Evolutionary conservation across 2,113 vertebrate species (phyloP).

Genomic region (Bubo scandiacus): DNA sequence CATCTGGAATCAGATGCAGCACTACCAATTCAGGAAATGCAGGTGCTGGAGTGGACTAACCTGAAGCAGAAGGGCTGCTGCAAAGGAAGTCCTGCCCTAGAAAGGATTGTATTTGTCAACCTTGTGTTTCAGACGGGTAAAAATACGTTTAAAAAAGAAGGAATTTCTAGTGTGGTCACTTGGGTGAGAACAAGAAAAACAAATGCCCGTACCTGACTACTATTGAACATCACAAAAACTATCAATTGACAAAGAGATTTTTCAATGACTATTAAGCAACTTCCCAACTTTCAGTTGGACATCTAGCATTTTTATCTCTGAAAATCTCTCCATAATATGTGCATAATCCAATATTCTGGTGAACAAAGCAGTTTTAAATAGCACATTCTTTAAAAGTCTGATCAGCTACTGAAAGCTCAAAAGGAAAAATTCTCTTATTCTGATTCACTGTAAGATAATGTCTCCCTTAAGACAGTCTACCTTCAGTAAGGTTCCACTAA

Average conservation of each 20-base stretch:
- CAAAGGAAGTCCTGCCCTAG: neutral
- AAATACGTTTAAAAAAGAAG: neutral
- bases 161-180: neutral
- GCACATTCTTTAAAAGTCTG: neutral
- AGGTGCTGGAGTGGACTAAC: neutral
- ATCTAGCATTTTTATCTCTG: neutral
- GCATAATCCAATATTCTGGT: neutral
- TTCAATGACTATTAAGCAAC: neutral
- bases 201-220: neutral
- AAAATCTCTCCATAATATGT: neutral
- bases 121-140: neutral
- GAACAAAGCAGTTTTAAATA: neutral
- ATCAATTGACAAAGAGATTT: neutral
- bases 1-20: neutral
- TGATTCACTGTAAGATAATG: neutral
- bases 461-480: neutral
- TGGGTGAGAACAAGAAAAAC: neutral
- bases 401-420: neutral
- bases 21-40: neutral
- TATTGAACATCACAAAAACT: neutral
- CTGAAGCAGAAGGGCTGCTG: neutral
- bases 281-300: neutral
- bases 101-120: neutral
- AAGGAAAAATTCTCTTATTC: neutral
- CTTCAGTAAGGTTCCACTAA: neutral